Evolutionary conservation across 1,140 invertebrate genomes (phyloP), one percentile per base, ranked within the genome.

Genomic region (Vanessa tameamea): DNA sequence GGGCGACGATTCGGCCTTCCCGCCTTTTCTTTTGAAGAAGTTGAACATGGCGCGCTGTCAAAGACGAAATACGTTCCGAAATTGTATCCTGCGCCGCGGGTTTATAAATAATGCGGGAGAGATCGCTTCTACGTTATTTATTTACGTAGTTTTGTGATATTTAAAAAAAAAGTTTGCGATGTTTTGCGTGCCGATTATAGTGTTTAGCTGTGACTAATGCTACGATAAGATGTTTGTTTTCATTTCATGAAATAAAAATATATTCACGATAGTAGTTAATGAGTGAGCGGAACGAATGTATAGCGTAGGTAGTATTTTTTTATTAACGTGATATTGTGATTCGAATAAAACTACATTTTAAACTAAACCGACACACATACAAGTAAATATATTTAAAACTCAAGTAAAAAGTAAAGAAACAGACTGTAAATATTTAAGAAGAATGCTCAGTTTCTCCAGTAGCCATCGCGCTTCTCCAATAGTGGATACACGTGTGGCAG

Each of bases 1-100:
- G 88, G 82, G 79, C 51, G 76, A 76, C 77, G 72, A 71, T 70
- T 87, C 84, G 80, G 83, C 80, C 82, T 90, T 89, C 78, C 83
- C 85, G 84, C 82, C 78, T 83, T 89, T 91, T 72, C 84, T 75
- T 78, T 91, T 91, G 81, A 92, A 91, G 83, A 92, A 89, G 77
- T 84, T 90, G 71, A 90, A 90, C 88, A 92, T 91, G 75, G 84
- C 76, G 64, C 51, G 47, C 82, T 79, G 78, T 79, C 77, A 75
- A 73, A 67, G 55, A 80, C 78, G 70, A 59, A 72, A 59, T 15
- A 50, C 64, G 72, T 77, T 72, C 68, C 67, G 69, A 69, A 72
- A 76, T 68, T 83, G 2, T 16, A 9, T 8, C n/a, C n/a, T 5
- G 11, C 53, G 48, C 16, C 20, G 53, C 9, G 8, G 11, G 53